Conservation (phyloP, 2,113 vertebrate species). For the Pelusios castaneus region DNA sequence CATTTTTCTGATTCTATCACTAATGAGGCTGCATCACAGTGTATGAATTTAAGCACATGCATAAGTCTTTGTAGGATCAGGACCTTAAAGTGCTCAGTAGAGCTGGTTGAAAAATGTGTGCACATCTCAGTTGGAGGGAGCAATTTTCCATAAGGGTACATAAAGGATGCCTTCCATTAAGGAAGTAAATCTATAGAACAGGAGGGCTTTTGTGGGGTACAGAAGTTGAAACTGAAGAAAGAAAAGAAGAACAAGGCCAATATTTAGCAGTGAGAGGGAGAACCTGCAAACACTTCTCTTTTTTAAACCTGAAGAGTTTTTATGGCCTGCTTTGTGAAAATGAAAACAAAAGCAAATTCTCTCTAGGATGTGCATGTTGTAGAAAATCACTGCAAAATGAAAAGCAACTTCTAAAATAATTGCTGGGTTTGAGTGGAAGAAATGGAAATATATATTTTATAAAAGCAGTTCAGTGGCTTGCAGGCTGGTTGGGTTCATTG, state of each 20-base stretch:
- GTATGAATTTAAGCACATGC: not conserved
- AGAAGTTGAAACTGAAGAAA: not conserved
- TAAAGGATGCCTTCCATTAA: not conserved
- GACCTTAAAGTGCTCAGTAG: not conserved
- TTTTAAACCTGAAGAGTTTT: not conserved
- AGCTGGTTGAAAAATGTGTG: not conserved
- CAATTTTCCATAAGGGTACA: not conserved
- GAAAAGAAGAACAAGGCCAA: not conserved
- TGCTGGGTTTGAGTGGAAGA: not conserved
- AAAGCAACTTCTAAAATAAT: not conserved
- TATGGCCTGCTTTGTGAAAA: not conserved
- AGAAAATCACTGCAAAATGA: not conserved
- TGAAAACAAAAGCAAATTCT: not conserved
- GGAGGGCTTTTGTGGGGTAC: not conserved
- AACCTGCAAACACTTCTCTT: not conserved
- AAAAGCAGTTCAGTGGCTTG: slow-evolving; percentile 4
- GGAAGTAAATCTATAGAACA: not conserved
- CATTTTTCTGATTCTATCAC: not conserved
- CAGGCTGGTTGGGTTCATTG: not conserved
- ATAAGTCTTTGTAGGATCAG: not conserved
- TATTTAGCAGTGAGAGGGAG: not conserved
- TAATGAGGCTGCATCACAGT: not conserved
- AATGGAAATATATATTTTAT: not conserved
- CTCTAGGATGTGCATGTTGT: not conserved
- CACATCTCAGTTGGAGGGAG: not conserved